Percentiles rank a stretch among this genome's conserved stretches.
These are phyloP conservation scores for Oreochromis spilurus DNA, from an alignment of 2,113 vertebrate genomes.

Conservation along the genomic window DNA sequence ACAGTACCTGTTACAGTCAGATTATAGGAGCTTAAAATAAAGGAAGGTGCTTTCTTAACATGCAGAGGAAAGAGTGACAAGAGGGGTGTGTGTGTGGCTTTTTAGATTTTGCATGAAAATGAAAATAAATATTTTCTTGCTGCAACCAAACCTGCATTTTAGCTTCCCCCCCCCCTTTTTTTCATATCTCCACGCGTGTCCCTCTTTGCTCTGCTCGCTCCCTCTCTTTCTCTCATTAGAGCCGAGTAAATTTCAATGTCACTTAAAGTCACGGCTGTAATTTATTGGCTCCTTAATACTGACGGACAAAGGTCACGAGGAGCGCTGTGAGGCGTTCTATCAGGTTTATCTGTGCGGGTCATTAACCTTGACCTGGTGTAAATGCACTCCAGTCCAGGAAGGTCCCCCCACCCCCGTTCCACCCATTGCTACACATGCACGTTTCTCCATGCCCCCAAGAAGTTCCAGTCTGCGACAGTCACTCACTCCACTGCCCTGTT, in stretches of 20 bases:
- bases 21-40: background rate
- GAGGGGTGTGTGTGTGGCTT: background rate
- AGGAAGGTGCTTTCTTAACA: background rate
- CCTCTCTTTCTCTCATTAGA: slow-evolving; percentile 54
- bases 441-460: slow-evolving; percentile 66
- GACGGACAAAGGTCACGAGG: slow-evolving; percentile 71
- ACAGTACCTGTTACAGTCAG: background rate
- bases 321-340: slow-evolving; percentile 69
- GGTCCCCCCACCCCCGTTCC: slow-evolving; percentile 20
- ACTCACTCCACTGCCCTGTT: slow-evolving; percentile 59
- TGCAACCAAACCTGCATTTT: background rate
- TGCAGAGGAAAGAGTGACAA: background rate
- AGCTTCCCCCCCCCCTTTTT: background rate
- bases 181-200: background rate
- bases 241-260: slow-evolving; percentile 71
- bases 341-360: slow-evolving; percentile 71
- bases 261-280: slow-evolving; percentile 72
- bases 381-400: slow-evolving; percentile 64
- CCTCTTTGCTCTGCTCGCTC: background rate
- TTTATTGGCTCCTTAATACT: slow-evolving; percentile 76
- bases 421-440: background rate
- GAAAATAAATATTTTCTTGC: background rate
- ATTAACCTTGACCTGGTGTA: slow-evolving; percentile 77
- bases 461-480: slow-evolving; percentile 60
- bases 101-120: background rate